Evolutionary conservation across 2,888 invertebrate genomes (phyloP).

Genomic region (Aleiodes leptofemur): DNA sequence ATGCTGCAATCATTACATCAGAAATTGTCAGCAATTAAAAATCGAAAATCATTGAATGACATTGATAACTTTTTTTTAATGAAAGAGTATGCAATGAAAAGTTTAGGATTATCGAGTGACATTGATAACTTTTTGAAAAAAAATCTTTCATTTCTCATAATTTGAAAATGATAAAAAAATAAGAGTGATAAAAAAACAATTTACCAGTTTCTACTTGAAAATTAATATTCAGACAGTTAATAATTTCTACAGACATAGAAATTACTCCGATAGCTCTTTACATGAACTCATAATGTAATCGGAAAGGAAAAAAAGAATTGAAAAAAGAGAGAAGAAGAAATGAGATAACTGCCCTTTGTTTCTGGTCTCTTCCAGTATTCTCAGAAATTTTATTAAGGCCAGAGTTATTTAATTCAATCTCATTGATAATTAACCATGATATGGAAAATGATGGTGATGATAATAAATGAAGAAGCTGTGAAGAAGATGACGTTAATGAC

Average conservation of each 20-base stretch:
- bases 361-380: background rate
- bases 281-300: slow-evolving; percentile 17
- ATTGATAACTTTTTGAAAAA: slow-evolving; percentile 1
- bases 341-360: slow-evolving; percentile 14
- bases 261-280: background rate
- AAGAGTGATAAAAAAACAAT: background rate
- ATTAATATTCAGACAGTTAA: background rate
- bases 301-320: background rate
- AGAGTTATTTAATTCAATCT: no score
- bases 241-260: background rate
- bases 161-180: background rate
- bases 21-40: background rate
- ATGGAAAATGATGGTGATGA: background rate
- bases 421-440: background rate
- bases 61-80: background rate
- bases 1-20: background rate
- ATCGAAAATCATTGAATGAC: background rate
- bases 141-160: background rate
- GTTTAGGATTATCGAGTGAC: background rate
- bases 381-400: background rate
- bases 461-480: no score
- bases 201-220: background rate
- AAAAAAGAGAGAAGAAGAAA: background rate
- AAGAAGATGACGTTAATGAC: slow-evolving; percentile 1
- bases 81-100: background rate